Base-by-base conservation (phyloP, 23 tunicate genomes). In the Botrylloides violaceus region DNA sequence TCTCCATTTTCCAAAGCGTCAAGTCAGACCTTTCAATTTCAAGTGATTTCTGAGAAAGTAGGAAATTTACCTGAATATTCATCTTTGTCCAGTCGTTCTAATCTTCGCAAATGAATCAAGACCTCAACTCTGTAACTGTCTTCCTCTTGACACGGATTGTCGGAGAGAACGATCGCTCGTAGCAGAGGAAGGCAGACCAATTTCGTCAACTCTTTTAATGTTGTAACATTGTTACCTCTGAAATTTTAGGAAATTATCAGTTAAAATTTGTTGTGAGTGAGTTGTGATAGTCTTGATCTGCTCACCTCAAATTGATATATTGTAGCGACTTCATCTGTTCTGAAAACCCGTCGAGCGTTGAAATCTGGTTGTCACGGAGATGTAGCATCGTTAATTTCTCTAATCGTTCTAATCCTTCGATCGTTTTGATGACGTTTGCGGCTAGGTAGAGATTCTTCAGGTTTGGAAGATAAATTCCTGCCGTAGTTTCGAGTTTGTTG, bases 11-110 rank as follows among this genome's bases (percentile, higher is more conserved):
- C n/a, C n/a, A n/a, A n/a, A n/a, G n/a, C n/a, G n/a, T n/a, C n/a
- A n/a, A n/a, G n/a, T n/a, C n/a, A n/a, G n/a, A n/a, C n/a, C n/a
- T n/a, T n/a, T n/a, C n/a, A n/a, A n/a, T n/a, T n/a, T n/a, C n/a
- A n/a, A n/a, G n/a, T n/a, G n/a, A n/a, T n/a, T n/a, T n/a, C n/a
- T n/a, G n/a, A n/a, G n/a, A n/a, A n/a, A n/a, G n/a, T n/a, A n/a
- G n/a, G n/a, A n/a, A n/a, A n/a, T n/a, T 43, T 43, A 63, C 70
- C 85, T 12, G 81, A 34, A 77, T 76, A 90, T 31, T 83, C 85
- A 23, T 90, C 97, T 55, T 90, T 90, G 53, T 90, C 97, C 61
- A 83, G 59, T 53, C 97, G 30, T 39, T 84, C 97, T 28, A 90
- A 59, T 24, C 78, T 74, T 61, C 97, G 57, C 65, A 90, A 59